Evolutionary conservation across 1,140 invertebrate species (phyloP).

Genomic region (Solen grandis): DNA sequence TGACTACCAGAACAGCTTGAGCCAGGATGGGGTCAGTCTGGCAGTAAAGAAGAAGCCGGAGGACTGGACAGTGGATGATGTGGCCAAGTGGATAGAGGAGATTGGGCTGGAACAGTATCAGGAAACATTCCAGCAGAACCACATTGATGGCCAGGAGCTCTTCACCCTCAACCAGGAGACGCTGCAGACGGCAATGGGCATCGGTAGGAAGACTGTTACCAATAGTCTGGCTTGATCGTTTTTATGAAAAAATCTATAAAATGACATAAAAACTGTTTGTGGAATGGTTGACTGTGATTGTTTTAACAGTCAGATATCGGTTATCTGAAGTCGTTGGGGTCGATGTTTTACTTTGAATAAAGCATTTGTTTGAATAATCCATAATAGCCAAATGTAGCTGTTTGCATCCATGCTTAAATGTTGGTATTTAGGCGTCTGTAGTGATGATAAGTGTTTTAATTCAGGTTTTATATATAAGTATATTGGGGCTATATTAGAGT

Average conservation of each 20-base stretch:
- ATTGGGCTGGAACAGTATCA: slow-evolving; percentile 83
- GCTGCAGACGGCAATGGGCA: slow-evolving; percentile 82
- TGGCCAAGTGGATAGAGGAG: slow-evolving; percentile 85
- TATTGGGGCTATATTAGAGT: too few relatives aligned
- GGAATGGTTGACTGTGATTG: background rate
- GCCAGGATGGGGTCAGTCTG: background rate
- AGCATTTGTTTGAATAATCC: too few relatives aligned
- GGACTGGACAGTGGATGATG: slow-evolving; percentile 84
- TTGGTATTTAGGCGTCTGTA: too few relatives aligned
- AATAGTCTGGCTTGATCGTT: too few relatives aligned
- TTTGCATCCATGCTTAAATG: too few relatives aligned
- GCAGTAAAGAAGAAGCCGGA: slow-evolving; percentile 29
- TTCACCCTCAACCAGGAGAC: slow-evolving; percentile 83
- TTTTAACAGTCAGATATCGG: too few relatives aligned
- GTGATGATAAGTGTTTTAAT: too few relatives aligned
- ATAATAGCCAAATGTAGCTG: too few relatives aligned
- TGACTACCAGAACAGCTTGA: background rate
- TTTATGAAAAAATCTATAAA: too few relatives aligned
- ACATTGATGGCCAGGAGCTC: slow-evolving; percentile 85
- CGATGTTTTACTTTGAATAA: too few relatives aligned
- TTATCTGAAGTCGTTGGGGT: too few relatives aligned
- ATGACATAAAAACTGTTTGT: background rate
- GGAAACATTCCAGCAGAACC: slow-evolving; percentile 81
- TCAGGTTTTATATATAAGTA: too few relatives aligned
- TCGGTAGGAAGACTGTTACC: slow-evolving; percentile 80